Conservation (phyloP, 2,113 vertebrate genomes). For the Tamias sibiricus region DNA sequence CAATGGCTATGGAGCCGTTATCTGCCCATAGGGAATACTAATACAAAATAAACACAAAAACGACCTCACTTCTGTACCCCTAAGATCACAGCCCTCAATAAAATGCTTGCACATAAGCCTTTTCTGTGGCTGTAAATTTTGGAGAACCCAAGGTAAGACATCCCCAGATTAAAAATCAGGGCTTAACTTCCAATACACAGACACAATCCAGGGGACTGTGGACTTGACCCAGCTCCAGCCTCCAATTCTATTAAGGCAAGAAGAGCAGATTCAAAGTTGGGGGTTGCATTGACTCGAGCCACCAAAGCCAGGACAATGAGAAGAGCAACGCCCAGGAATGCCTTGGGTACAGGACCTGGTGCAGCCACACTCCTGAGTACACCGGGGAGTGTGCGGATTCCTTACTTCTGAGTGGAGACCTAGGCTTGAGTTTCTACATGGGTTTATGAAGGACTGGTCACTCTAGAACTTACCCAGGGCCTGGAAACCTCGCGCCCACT, state of each 20-base stretch:
- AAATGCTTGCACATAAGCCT: background rate
- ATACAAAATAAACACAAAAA: background rate
- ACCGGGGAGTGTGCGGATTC: background rate
- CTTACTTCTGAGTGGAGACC: too few relatives aligned
- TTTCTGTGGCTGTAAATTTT: background rate
- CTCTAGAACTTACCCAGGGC: background rate
- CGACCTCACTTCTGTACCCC: background rate
- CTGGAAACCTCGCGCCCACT: background rate
- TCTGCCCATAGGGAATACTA: background rate
- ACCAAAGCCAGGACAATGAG: background rate
- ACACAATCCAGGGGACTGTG: accelerated
- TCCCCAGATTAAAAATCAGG: background rate
- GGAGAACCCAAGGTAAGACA: background rate
- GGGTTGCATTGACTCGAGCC: background rate
- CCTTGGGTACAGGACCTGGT: too few relatives aligned
- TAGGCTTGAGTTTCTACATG: background rate
- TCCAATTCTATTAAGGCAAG: background rate
- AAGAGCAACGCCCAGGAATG: background rate
- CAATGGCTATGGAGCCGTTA: background rate
- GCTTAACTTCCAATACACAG: background rate
- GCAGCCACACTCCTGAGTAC: background rate
- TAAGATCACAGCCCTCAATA: accelerated
- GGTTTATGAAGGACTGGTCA: background rate
- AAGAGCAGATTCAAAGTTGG: too few relatives aligned
- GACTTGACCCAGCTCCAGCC: too few relatives aligned